A percentile compares a stretch with the other conserved stretches of the same genome.
Conservation (phyloP, 37 sponge, comb jelly and placozoan species). For the Agelas oroides region DNA sequence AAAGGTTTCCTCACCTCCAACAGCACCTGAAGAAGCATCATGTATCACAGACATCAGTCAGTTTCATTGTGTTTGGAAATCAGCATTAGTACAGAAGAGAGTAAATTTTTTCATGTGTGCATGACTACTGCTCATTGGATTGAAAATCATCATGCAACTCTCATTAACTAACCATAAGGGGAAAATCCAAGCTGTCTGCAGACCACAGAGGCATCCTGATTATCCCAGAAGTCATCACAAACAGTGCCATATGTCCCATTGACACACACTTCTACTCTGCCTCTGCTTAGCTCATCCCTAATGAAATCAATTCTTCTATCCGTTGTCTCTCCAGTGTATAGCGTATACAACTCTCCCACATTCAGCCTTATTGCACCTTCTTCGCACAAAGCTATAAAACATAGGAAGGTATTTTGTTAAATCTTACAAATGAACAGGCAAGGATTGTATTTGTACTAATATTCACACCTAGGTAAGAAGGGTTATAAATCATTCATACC, state of each 20-base stretch:
- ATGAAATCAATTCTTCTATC: no score
- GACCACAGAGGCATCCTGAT: constrained; percentile 24
- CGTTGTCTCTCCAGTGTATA: not conserved
- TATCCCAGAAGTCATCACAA: constrained; percentile 28
- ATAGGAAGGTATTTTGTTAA: not conserved
- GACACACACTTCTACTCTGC: constrained; percentile 32
- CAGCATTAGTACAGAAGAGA: no score
- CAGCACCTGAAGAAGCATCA: not conserved
- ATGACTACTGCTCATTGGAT: no score
- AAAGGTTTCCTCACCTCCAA: not conserved
- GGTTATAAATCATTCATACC: not conserved
- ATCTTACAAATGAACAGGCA: no score
- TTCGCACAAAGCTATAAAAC: no score
- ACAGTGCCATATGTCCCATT: constrained; percentile 32
- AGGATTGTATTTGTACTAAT: no score
- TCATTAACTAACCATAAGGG: no score
- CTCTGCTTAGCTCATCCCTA: constrained; percentile 1
- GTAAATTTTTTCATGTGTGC: no score
- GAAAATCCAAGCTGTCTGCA: constrained; percentile 33
- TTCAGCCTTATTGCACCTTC: not conserved
- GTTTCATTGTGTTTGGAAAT: no score
- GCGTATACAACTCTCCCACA: not conserved
- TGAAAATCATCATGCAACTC: no score
- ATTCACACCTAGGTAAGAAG: no score
- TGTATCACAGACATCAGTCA: no score